A percentile compares a stretch with the other conserved stretches of the same genome.
Conservation (phyloP, 2,888 invertebrate genomes). For the Hedychridium roseum region DNA sequence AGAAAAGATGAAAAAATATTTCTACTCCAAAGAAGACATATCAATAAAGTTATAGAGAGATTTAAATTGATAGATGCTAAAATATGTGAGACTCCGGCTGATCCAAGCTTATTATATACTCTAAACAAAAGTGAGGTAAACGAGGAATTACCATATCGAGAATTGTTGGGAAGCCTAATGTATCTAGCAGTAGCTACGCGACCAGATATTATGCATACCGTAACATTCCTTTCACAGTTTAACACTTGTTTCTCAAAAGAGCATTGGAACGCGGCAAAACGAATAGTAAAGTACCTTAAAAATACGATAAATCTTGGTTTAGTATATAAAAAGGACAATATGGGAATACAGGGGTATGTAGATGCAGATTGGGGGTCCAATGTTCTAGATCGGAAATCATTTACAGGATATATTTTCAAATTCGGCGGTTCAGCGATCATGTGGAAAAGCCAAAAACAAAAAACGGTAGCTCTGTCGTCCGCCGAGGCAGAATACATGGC, state of each 20-base stretch:
- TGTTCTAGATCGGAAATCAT: constrained; percentile 11
- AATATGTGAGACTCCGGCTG: background rate
- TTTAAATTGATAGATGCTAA: background rate
- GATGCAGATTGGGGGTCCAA: constrained; percentile 11
- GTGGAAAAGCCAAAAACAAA: constrained; percentile 10
- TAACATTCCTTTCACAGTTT: background rate
- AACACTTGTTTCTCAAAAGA: background rate
- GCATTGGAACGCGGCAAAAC: background rate
- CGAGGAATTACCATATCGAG: background rate
- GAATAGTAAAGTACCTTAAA: background rate
- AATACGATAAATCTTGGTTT: background rate
- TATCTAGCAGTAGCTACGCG: background rate
- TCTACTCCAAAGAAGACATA: background rate
- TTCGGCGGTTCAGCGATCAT: constrained; percentile 1
- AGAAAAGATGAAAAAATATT: background rate
- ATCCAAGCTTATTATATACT: background rate
- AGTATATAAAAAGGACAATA: background rate
- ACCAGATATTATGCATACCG: background rate
- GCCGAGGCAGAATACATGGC: constrained; percentile 14
- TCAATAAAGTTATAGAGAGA: background rate
- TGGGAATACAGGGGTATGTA: background rate
- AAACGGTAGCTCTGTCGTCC: constrained; percentile 9
- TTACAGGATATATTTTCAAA: constrained; percentile 11
- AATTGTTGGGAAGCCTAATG: background rate
- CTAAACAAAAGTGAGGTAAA: background rate